A percentile compares a stretch with the other conserved stretches of the same genome.
Conservation (phyloP, 64 coral and sea anemone genomes). For the Actinia tenebrosa region DNA sequence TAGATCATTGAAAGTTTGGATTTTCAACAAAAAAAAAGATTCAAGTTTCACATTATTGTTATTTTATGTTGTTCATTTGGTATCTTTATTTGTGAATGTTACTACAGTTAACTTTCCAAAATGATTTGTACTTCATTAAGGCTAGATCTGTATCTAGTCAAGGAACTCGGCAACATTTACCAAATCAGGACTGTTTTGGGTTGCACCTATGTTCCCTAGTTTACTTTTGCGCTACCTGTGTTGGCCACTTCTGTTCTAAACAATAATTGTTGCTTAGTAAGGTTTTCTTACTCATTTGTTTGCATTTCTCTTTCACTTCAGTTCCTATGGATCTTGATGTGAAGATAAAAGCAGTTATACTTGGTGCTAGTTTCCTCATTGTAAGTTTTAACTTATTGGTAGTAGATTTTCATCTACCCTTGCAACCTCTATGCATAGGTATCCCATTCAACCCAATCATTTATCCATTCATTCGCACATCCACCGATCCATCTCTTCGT, state of each 20-base stretch:
- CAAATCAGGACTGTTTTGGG: too few species aligned
- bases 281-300: not conserved
- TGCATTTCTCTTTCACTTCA: conserved; percentile 20
- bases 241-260: not conserved
- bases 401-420: not conserved
- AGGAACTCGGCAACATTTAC: too few species aligned
- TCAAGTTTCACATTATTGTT: too few species aligned
- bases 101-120: not conserved
- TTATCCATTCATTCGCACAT: not conserved
- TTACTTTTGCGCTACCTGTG: not conserved
- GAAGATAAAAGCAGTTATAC: conserved; percentile 75
- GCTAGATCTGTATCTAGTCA: too few species aligned
- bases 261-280: not conserved
- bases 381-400: conserved; percentile 48
- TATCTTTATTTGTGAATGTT: too few species aligned
- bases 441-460: too few species aligned
- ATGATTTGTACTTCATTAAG: too few species aligned
- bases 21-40: too few species aligned
- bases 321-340: conserved; percentile 98
- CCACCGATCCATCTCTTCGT: not conserved
- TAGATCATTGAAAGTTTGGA: too few species aligned
- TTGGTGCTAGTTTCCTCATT: conserved; percentile 87
- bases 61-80: too few species aligned
- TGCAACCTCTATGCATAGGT: too few species aligned
- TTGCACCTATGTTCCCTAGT: too few species aligned